Conservation (phyloP, 2,113 vertebrate species). For the Gobio gobio region DNA sequence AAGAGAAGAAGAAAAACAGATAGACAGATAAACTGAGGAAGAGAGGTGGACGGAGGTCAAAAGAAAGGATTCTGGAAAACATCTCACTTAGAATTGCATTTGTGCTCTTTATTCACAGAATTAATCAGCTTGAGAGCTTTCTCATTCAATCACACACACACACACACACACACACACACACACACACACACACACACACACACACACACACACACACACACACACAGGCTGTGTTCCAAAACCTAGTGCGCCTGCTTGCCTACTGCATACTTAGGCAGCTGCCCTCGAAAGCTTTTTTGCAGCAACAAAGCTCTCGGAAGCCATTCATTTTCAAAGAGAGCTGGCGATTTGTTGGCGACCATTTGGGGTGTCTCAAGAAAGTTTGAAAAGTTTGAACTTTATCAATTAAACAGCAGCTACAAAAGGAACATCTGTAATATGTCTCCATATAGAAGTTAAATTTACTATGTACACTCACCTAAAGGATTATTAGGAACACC, state of each 20-base stretch:
- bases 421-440: not conserved
- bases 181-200: not conserved
- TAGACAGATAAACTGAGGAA: not conserved
- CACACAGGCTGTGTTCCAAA: not conserved
- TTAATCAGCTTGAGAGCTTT: conserved; percentile 1
- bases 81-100: conserved; percentile 25
- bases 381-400: not conserved
- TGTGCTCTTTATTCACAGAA: not conserved
- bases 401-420: not conserved
- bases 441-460: not conserved
- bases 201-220: not conserved
- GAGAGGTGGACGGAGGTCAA: conserved; percentile 7
- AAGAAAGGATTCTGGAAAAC: not conserved
- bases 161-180: not conserved
- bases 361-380: not conserved
- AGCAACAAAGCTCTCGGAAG: not conserved
- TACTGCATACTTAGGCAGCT: not conserved
- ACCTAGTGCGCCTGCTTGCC: not conserved
- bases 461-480: too few relatives aligned
- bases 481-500: too few relatives aligned
- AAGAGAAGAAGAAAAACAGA: not conserved
- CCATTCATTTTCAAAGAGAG: not conserved
- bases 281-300: not conserved
- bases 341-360: not conserved
- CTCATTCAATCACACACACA: not conserved